Percentiles rank a stretch among this genome's conserved stretches.
These are phyloP conservation scores for Drosophila elegans DNA, from an alignment of 1,140 invertebrate genomes.

Conservation along the genomic window DNA sequence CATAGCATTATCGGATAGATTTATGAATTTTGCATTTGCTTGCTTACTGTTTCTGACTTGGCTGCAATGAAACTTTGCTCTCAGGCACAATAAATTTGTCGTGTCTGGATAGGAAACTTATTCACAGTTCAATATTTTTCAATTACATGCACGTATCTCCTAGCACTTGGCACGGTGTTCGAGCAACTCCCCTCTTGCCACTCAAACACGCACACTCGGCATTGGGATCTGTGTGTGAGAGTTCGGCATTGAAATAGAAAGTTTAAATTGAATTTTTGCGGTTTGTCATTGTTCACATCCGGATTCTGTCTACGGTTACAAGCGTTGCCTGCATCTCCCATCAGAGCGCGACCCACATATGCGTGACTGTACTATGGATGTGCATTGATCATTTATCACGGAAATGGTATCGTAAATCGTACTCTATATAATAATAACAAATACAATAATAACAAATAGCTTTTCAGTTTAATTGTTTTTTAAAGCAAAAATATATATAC, in stretches of 20 bases:
- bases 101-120: constrained; percentile 42
- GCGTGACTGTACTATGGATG: constrained; percentile 1
- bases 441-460: too few species aligned
- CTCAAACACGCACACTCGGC: constrained; percentile 17
- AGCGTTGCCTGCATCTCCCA: constrained; percentile 6
- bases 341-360: constrained; percentile 10
- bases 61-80: constrained; percentile 28
- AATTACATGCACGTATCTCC: constrained; percentile 73
- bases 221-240: constrained; percentile 10
- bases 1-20: neutral
- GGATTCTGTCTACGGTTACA: constrained; percentile 34
- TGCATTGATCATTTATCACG: neutral
- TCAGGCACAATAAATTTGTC: constrained; percentile 55
- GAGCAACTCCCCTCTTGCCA: neutral
- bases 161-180: constrained; percentile 29
- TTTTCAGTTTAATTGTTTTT: too few species aligned
- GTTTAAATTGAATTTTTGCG: constrained; percentile 82
- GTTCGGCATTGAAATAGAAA: constrained; percentile 72
- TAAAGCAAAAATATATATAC: too few species aligned
- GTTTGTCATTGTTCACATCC: constrained; percentile 77
- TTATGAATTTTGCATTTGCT: constrained; percentile 27
- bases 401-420: too few species aligned
- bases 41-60: constrained; percentile 15
- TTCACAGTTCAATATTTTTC: constrained; percentile 73
- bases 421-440: too few species aligned